Evolutionary conservation across 2,888 invertebrate species (phyloP), one percentile per base, ranked within the genome.

Genomic region (Eledona agricola): DNA sequence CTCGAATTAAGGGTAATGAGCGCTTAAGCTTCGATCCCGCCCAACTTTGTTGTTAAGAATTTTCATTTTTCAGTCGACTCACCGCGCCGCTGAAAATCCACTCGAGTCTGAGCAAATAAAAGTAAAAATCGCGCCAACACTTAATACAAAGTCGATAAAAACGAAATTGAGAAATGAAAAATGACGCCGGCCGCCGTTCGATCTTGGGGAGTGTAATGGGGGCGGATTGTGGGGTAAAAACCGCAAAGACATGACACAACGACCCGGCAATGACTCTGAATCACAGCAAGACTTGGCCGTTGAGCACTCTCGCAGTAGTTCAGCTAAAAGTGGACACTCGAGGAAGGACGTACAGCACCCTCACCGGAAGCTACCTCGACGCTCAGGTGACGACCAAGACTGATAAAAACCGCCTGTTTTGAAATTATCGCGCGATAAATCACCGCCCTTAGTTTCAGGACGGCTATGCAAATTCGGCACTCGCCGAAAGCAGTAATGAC

Each of bases 201-300:
- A 47, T 47, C 47, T 37, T 13, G 28, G 16, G 11, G 17, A 46
- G 35, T 46, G 12, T 46, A 35, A 35, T 31, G 29, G 19, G 23
- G n/a, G 22, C 43, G 16, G 11, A 34, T 42, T 42, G 13, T 20
- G 29, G 4, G 31, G 22, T 13, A 25, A 32, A 32, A 17, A 23
- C 11, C 19, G 1, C 29, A 12, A 42, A 53, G 35, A 37, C 19
- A 43, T 43, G 56, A 43, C 31, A 51, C 22, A 28, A 23, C 31
- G 25, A 15, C 6, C 10, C 4, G n/a, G 45, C 17, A 23, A 74
- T 74, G 74, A 72, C 74, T 32, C 60, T 77, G 55, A 76, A 75
- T 66, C 75, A 76, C 70, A 77, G 77, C 71, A 77, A 76, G 62
- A 75, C 77, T 55, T 78, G 77, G 77, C 77, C 77, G 4, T 73